Percentiles rank a stretch among this genome's conserved stretches.
phyloP scores from a whole-genome alignment of 2,797 vertebrate genomes.

The Gadopsis bispinosus region DNA sequence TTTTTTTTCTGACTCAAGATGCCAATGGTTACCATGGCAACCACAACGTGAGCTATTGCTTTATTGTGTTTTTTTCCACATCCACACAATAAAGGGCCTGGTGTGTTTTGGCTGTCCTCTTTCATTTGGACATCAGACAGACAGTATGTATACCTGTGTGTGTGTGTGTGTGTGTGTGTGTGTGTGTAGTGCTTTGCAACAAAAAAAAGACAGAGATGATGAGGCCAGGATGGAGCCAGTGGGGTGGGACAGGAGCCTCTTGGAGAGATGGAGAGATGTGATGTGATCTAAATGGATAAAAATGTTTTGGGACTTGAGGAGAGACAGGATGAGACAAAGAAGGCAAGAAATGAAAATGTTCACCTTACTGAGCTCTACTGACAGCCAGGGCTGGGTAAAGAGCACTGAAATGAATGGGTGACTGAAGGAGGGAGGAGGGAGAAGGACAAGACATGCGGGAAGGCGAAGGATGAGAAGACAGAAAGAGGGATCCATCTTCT shows the following conservation, averaged over 20 bases:
- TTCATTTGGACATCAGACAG: constrained; percentile 17
- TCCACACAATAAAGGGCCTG: background rate
- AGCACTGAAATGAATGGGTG: constrained; percentile 30
- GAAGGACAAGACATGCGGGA: constrained; percentile 31
- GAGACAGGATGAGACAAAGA: constrained; percentile 11
- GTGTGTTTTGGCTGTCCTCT: constrained; percentile 3
- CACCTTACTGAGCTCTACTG: constrained; percentile 9
- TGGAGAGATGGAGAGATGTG: constrained; percentile 7
- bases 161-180: background rate
- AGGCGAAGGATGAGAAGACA: constrained; percentile 47
- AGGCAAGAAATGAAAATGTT: constrained; percentile 14
- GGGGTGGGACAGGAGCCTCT: too few species aligned
- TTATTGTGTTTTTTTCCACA: background rate
- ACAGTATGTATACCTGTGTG: background rate
- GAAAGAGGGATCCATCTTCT: constrained; percentile 70
- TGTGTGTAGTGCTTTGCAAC: background rate
- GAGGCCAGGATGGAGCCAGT: background rate
- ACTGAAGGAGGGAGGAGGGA: constrained; percentile 6
- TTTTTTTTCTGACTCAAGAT: constrained; percentile 2
- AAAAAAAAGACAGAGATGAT: background rate
- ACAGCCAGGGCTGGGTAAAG: constrained; percentile 35
- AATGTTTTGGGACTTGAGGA: constrained; percentile 2
- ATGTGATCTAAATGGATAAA: constrained; percentile 18
- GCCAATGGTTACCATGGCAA: constrained; percentile 42
- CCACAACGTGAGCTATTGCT: constrained; percentile 13